A percentile compares a stretch with the other conserved stretches of the same genome.
phyloP scores from a whole-genome alignment of 2,797 vertebrate species.

The Streptopelia turtur region DNA sequence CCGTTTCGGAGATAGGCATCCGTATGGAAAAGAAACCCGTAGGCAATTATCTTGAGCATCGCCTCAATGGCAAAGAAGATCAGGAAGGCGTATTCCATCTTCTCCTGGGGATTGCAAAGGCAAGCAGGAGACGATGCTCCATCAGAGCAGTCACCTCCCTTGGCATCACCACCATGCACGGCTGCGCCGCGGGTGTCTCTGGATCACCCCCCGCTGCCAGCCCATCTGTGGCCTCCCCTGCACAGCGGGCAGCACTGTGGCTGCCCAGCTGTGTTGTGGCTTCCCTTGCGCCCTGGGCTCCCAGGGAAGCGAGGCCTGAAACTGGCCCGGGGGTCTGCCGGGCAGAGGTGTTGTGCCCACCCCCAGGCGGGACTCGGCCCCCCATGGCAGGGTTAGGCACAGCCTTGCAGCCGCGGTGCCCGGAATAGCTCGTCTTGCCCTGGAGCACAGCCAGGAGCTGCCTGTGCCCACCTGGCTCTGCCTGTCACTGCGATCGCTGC shows the following conservation, averaged over 20 bases:
- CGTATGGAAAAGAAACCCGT: constrained; percentile 92
- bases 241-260: not conserved
- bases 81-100: constrained; percentile 94
- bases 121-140: not conserved
- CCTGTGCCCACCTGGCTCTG: constrained; percentile 25
- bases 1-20: constrained; percentile 96
- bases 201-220: not conserved
- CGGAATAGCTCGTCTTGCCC: not conserved
- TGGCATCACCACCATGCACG: fast-evolving
- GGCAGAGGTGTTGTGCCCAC: not conserved
- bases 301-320: not conserved
- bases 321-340: not conserved
- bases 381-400: not conserved
- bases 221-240: fast-evolving
- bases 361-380: not conserved
- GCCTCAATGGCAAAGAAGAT: constrained; percentile 95
- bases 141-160: not conserved
- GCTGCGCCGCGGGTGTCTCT: fast-evolving
- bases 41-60: constrained; percentile 93
- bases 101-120: constrained; percentile 83
- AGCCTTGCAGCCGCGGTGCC: not conserved
- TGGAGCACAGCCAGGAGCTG: fast-evolving
- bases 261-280: not conserved
- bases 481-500: constrained; percentile 21
- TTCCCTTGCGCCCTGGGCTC: not conserved